Percentiles rank a stretch among this genome's conserved stretches.
These are phyloP conservation scores for Geodia barretti DNA, from an alignment of 37 sponge, comb jelly and placozoan genomes.

Conservation along the genomic window DNA sequence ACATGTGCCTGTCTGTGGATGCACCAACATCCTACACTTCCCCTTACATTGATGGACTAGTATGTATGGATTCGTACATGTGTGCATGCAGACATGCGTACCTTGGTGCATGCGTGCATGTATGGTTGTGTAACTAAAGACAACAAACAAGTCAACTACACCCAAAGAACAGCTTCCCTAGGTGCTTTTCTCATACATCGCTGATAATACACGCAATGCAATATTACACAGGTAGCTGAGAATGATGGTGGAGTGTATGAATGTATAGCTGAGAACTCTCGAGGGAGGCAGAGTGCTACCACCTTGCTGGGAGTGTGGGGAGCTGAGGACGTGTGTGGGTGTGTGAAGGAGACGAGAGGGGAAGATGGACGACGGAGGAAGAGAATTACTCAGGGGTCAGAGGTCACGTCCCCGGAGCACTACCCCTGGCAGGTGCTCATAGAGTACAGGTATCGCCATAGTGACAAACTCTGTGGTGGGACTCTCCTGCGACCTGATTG, in stretches of 20 bases:
- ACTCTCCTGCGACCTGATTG: conserved; percentile 46
- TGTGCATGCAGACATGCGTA: too few species aligned
- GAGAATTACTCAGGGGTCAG: neutral
- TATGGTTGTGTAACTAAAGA: too few species aligned
- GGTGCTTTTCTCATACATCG: too few species aligned
- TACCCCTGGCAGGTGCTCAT: conserved; percentile 17
- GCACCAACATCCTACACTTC: too few species aligned
- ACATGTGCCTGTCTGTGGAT: too few species aligned
- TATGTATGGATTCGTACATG: too few species aligned
- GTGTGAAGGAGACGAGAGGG: neutral
- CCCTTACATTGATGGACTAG: too few species aligned
- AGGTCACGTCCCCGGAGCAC: neutral
- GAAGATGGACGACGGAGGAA: neutral
- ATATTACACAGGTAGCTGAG: neutral
- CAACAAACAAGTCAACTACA: too few species aligned
- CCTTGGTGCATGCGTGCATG: too few species aligned
- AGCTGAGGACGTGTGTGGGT: conserved; percentile 12
- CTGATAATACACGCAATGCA: too few species aligned
- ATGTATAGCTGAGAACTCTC: neutral
- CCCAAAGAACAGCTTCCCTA: too few species aligned
- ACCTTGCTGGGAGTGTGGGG: neutral
- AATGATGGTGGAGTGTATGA: conserved; percentile 5
- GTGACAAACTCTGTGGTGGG: conserved; percentile 34
- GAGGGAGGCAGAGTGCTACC: neutral
- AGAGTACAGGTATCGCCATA: conserved; percentile 9